These are phyloP conservation scores for Agriotes lineatus DNA, from an alignment of 2,888 invertebrate species.

Conservation along the genomic window DNA sequence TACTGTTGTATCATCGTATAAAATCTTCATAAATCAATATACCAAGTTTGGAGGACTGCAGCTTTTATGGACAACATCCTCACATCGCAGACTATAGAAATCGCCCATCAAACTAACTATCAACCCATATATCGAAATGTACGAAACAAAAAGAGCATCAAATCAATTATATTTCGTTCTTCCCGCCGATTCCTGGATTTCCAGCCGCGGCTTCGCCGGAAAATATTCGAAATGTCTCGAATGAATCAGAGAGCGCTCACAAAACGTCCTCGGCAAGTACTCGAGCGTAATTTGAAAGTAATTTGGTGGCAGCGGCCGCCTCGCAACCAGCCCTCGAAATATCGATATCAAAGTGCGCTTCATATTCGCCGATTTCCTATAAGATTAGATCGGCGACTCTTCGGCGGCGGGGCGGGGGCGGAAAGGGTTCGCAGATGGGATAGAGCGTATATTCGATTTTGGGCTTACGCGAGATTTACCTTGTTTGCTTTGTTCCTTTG, in stretches of 20 bases:
- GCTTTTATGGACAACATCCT: no score
- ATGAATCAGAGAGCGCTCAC: not conserved
- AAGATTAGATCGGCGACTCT: constrained; percentile 48
- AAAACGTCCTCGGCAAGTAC: not conserved
- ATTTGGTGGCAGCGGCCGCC: constrained; percentile 25
- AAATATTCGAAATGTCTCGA: not conserved
- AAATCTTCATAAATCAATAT: no score
- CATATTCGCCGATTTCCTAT: constrained; percentile 48
- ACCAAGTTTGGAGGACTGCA: no score
- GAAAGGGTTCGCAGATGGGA: constrained; percentile 51
- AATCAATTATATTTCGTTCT: no score
- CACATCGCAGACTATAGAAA: no score
- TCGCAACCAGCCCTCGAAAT: constrained; percentile 32
- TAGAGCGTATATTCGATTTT: constrained; percentile 59
- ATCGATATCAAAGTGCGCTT: constrained; percentile 44
- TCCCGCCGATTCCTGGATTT: no score
- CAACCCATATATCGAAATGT: no score
- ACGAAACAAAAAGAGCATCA: no score
- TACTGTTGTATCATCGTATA: no score
- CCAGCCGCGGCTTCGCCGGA: no score
- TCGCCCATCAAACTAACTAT: no score
- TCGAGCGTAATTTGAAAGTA: constrained; percentile 21
- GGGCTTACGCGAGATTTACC: constrained; percentile 60
- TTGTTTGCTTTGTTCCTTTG: constrained; percentile 58
- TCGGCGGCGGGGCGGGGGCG: constrained; percentile 45